Percentiles rank a stretch among this genome's conserved stretches.
Conservation (phyloP, 2,888 invertebrate species). For the Cheilosia scutellata region DNA sequence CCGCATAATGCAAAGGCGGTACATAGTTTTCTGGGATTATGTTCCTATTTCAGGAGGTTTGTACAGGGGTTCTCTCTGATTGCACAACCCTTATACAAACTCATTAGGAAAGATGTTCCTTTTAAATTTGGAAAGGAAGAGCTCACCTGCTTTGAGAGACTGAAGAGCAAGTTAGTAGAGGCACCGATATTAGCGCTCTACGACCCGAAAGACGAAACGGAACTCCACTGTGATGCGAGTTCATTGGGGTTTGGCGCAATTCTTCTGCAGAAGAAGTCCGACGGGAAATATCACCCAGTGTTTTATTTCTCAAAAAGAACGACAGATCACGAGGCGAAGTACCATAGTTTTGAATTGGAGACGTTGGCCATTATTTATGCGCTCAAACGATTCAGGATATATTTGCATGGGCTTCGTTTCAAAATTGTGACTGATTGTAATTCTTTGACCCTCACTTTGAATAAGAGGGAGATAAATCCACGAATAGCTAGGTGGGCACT, state of each 20-base stretch:
- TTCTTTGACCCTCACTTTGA: no score
- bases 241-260: neutral
- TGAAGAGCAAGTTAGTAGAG: neutral
- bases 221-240: neutral
- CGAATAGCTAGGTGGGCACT: no score
- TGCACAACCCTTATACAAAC: no score
- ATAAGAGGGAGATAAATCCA: no score
- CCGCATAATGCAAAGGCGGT: neutral
- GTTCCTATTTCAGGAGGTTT: no score
- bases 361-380: neutral
- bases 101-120: no score
- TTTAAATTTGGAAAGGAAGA: neutral
- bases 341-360: neutral
- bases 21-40: neutral
- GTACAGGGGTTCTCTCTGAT: no score
- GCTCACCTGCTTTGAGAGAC: neutral
- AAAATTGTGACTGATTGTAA: no score
- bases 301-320: constrained; percentile 79
- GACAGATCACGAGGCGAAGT: neutral
- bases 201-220: constrained; percentile 4
- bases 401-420: no score
- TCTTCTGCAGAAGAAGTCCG: constrained; percentile 65
- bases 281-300: constrained; percentile 78
- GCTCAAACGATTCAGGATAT: neutral
- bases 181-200: constrained; percentile 3